Evolutionary conservation across 2,888 invertebrate genomes (phyloP), one percentile per base, ranked within the genome.

Genomic region (Vannuccia rotundouncinata): DNA sequence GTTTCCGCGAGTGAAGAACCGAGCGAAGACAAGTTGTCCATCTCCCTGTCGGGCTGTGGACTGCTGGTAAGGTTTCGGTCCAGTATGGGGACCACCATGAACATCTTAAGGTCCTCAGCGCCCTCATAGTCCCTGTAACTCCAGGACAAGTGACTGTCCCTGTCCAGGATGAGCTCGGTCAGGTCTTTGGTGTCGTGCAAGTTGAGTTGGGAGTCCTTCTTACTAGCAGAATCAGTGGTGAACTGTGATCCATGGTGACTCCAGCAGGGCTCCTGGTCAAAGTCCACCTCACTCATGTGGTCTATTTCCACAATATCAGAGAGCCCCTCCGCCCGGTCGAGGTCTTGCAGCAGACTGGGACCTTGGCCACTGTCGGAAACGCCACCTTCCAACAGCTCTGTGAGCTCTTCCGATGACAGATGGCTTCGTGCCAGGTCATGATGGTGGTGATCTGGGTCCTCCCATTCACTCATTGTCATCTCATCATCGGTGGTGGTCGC

Each of bases 101-200:
- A 66, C 66, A 66, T 66, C 66, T 66, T 66, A 27, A 66, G 66
- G 2, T 66, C 66, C 5, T 66, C 66, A 22, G 66, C 66, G 22
- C 66, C 66, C 66, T 66, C 66, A 22, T 66, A 66, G 66, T 66
- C 66, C 66, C 66, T 17, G 25, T 66, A 66, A 22, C 17, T n/a
- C 66, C 66, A 66, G 66, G 66, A 22, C 66, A 66, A 22, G 2
- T 27, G 66, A 22, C 66, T 66, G 22, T 66, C 66, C 66, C 2
- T 13, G 66, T 22, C 66, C 17, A 66, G 66, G 22, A 66, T 22
- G 10, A 66, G 66, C 2, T 66, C 66, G 10, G 66, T 27, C 10
- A 66, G 66, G 66, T 66, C 66, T 13, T 66, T 27, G 2, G 66
- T 66, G 66, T 66, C 25, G 66, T 5, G 13, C 66, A 66, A 27